Base-by-base conservation (phyloP, 2,113 vertebrate genomes). In the Oncorhynchus clarkii region DNA sequence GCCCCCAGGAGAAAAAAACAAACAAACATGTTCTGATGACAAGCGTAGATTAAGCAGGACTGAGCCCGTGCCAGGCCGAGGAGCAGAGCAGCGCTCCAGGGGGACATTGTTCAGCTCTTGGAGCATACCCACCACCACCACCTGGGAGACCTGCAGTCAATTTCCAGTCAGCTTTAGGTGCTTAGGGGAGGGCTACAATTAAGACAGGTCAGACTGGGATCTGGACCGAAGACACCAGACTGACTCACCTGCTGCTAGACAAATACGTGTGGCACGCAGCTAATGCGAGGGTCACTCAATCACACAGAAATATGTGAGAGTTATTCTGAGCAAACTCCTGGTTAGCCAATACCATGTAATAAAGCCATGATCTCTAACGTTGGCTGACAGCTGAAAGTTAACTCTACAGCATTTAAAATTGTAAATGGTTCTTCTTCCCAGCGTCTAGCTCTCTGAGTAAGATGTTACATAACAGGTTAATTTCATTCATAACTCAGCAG, bases 81-180 rank as follows among this genome's bases (percentile, higher is more conserved):
- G 45, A 11, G 48, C 45, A 54, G 12, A 45, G 67, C 64, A 74
- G 67, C 73, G 75, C 73, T 69, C 20, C 7, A 0, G 67, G 70
- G 69, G 81, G 26, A 69, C 26, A 48, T 76, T 74, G 62, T 78
- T 84, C 75, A 75, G 68, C 29, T 84, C 62, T 83, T 85, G 80
- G 80, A 89, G 80, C 80, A 62, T 77, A 74, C 71, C 39, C 12
- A 45, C 72, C 81, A 82, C 73, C 83, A 86, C 73, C 83, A 87
- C 77, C 86, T 86, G 82, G 26, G 79, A 78, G 71, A 84, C 82
- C 84, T 84, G 85, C 79, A 86, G 80, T 81, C 80, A 86, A 84
- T 84, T 88, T 84, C 72, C 85, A 87, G 72, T 80, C 60, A 71
- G 73, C 67, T 1, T 1, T 71, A 57, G 54, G 64, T 78, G 3